phyloP scores from a whole-genome alignment of 2,888 invertebrate genomes.

The Panopea generosa region DNA sequence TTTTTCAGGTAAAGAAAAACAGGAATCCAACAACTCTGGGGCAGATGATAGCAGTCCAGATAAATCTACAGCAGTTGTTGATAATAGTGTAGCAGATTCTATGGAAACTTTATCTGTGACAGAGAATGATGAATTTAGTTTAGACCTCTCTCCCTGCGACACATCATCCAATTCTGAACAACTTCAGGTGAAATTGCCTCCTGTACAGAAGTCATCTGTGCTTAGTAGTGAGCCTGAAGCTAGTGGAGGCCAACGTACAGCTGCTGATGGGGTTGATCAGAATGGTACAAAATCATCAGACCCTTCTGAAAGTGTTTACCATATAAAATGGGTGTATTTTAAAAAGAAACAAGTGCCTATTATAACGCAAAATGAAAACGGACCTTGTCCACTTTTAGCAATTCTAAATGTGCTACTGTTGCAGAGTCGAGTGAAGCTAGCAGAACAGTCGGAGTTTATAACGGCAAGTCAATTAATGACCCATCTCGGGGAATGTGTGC shows the following conservation, averaged over 20 bases:
- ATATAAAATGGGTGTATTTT: slow-evolving; percentile 87
- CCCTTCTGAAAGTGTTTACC: slow-evolving; percentile 83
- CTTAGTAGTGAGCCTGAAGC: too few species aligned
- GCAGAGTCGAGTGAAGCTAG: slow-evolving; percentile 85
- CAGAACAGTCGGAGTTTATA: slow-evolving; percentile 85
- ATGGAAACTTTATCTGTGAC: too few species aligned
- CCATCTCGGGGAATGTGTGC: slow-evolving; percentile 86
- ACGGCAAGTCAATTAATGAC: slow-evolving; percentile 86
- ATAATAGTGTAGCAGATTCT: too few species aligned
- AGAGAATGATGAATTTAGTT: too few species aligned
- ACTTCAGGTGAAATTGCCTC: too few species aligned
- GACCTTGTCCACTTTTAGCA: slow-evolving; percentile 88
- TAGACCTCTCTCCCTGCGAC: too few species aligned
- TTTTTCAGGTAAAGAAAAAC: too few species aligned
- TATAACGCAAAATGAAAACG: slow-evolving; percentile 88
- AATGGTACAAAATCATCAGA: slow-evolving; percentile 14
- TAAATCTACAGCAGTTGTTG: too few species aligned
- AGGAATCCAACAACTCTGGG: too few species aligned
- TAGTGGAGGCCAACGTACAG: background rate
- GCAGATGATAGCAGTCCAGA: too few species aligned
- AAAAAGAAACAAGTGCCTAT: slow-evolving; percentile 85
- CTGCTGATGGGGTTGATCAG: slow-evolving; percentile 6
- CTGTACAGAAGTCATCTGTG: too few species aligned
- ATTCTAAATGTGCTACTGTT: slow-evolving; percentile 87
- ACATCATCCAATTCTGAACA: too few species aligned